Base-by-base conservation (phyloP, 2,888 invertebrate genomes). In the Epicampocera succincta region DNA sequence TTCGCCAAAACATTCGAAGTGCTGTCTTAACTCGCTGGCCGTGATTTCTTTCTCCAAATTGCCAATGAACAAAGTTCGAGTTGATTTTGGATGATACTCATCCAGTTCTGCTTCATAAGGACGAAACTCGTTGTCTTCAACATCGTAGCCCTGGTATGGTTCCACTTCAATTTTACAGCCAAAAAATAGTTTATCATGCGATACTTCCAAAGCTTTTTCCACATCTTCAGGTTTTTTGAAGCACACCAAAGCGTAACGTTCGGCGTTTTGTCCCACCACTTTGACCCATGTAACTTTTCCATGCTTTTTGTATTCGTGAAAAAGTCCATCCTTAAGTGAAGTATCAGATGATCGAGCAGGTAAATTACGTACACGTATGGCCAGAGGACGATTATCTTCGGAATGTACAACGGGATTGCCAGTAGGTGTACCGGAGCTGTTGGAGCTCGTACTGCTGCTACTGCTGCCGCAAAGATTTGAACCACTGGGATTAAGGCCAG, bases 291-390 rank as follows among this genome's bases (percentile, higher is more conserved):
- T 96, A 87, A 98, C 98, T 92, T 98, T 98, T 84, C 98, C 99
- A 92, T 98, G 97, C 91, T 98, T 99, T 93, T 99, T 99, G 93
- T 98, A 99, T 92, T 98, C 98, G 92, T 99, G 98, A 92, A 97
- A 99, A 86, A 99, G 94, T 85, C 98, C 99, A 92, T 99, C 99
- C 92, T 98, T 97, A 87, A 99, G 93, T 88, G 98, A 98, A 87
- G 97, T 97, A 92, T 98, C 98, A 90, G 95, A 94, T 87, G 97
- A 97, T 87, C 97, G 93, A 84, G 95, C 94, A 84, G 97, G 97
- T 88, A 98, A 93, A 92, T 97, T 97, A 88, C 96, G 94, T 86
- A 98, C 97, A 92, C 97, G 97, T 90, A 97, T 97, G 84, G 97
- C 97, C 87, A 97, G 92, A 80, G 97, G 96, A 88, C 96, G 93